Evolutionary conservation across 2,888 invertebrate species (phyloP), one percentile per base, ranked within the genome.

Genomic region (Dasypogon diadema): DNA sequence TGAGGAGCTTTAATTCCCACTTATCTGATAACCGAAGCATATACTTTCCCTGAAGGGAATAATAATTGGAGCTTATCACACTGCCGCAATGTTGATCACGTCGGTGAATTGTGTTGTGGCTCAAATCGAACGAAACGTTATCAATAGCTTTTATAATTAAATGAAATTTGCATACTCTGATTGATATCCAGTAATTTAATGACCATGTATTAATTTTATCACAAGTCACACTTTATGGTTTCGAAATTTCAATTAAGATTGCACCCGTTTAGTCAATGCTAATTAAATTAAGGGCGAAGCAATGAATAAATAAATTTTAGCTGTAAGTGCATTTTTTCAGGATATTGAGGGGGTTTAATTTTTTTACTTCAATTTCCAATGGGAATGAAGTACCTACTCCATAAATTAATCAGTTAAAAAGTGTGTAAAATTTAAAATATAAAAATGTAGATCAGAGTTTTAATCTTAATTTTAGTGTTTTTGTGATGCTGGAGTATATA

Each of bases 101-200:
- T 48, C 48, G 14, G 24, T 48, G 65, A 68, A 68, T 68, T 48
- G 26, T 48, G 65, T 42, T 68, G 46, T 34, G 48, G 24, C 65
- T 65, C 46, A 65, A 48, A 46, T 65, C 65, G 65, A 26, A 46
- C 18, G 48, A 48, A 48, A 24, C 34, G 65, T 68, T 68, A 68
- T 68, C 65, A 68, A 68, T 68, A 26, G 65, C 65, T 46, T 55
- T 30, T 72, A 55, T 72, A 72, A 72, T 72, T 54, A 72, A 72
- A 72, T 72, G 37, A 72, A 72, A 72, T 72, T 72, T 72, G 72
- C 72, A 72, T 72, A 54, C 72, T 18, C 51, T 72, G 54, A 72
- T 72, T 68, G 65, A 68, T 68, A 68, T 54, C 65, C 48, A 68
- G 26, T 68, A 68, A 68, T 68, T 68, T 68, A 68, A 68, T 68